These are phyloP conservation scores for Galago senegalensis DNA, from an alignment of 2,797 vertebrate genomes.

Conservation along the genomic window DNA sequence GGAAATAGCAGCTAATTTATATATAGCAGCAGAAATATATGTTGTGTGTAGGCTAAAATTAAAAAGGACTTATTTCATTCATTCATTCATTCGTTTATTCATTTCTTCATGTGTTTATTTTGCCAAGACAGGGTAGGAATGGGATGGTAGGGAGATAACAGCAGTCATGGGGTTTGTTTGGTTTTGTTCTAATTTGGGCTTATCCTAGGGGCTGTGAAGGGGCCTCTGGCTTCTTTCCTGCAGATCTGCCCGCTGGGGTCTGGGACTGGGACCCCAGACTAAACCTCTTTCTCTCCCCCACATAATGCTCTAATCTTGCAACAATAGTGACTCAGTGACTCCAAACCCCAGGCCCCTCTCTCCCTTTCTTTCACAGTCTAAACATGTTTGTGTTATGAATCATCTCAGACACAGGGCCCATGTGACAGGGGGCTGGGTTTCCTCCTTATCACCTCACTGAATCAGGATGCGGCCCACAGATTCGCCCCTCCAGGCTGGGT, in stretches of 20 bases:
- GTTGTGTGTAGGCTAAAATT: not conserved
- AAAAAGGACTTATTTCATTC: not conserved
- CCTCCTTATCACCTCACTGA: not conserved
- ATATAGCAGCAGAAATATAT: no score
- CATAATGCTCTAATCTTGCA: slow-evolving; percentile 54
- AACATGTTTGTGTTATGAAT: slow-evolving; percentile 65
- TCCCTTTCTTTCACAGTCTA: slow-evolving; percentile 42
- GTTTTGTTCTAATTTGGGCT: not conserved
- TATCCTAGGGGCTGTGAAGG: not conserved
- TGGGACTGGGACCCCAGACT: not conserved
- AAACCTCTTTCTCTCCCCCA: not conserved
- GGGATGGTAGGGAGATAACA: not conserved
- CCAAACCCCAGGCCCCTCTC: not conserved
- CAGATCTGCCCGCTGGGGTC: not conserved
- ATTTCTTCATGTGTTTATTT: not conserved
- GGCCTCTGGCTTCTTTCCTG: slow-evolving; percentile 7
- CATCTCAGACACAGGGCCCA: not conserved
- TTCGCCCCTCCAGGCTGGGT: not conserved
- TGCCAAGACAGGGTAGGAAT: not conserved
- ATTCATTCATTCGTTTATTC: not conserved
- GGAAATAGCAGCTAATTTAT: slow-evolving; percentile 41
- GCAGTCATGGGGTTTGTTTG: not conserved
- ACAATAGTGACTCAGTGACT: not conserved
- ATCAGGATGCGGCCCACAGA: slow-evolving; percentile 52
- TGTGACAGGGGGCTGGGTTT: not conserved